Evolutionary conservation across 1,140 invertebrate species (phyloP).

Genomic region (Pachyrhynchus sulphureomaculatus): DNA sequence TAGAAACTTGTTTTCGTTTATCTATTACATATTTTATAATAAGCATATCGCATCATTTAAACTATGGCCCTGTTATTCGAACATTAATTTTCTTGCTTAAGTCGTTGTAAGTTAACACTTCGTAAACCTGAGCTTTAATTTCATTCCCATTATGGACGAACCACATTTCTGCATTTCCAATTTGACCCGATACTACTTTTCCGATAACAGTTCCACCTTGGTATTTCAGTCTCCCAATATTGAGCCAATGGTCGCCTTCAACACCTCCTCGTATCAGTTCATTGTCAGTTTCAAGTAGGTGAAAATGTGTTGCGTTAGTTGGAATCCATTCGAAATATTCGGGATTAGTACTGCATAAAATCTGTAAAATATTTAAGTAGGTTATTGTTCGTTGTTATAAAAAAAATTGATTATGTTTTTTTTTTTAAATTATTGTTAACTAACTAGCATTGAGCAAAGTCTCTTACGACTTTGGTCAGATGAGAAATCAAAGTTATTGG

Average conservation of each 20-base stretch:
- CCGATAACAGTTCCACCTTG: constrained; percentile 16
- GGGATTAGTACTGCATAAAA: constrained; percentile 2
- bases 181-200: constrained; percentile 16
- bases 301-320: constrained; percentile 1
- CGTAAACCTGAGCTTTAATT: background rate
- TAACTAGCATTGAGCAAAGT: too few relatives aligned
- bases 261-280: constrained; percentile 8
- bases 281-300: constrained; percentile 1
- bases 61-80: too few relatives aligned
- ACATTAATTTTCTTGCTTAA: too few relatives aligned
- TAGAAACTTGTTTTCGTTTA: too few relatives aligned
- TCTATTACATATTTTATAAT: too few relatives aligned
- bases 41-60: too few relatives aligned
- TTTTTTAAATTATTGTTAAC: too few relatives aligned
- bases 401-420: too few relatives aligned
- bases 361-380: too few relatives aligned
- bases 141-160: constrained; percentile 7
- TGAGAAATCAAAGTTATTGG: too few relatives aligned
- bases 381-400: too few relatives aligned
- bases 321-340: constrained; percentile 12
- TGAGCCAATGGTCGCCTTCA: constrained; percentile 6
- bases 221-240: constrained; percentile 17
- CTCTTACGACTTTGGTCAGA: too few relatives aligned
- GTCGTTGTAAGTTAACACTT: background rate
- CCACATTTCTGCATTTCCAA: constrained; percentile 7